Conservation (phyloP, 2,113 vertebrate genomes). For the Apaloderma vittatum region DNA sequence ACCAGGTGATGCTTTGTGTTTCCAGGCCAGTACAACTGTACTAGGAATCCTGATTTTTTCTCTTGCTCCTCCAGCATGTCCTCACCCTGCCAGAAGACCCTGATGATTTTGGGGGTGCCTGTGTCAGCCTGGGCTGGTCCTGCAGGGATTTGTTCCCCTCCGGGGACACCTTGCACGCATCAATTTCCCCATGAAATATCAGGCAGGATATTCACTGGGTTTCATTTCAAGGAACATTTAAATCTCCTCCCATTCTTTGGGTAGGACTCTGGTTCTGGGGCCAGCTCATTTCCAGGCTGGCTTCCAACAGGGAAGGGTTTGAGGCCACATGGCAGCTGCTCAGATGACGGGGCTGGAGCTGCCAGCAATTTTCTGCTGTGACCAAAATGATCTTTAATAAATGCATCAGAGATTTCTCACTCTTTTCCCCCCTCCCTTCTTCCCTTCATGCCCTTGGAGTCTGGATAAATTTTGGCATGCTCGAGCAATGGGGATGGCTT, state of each 20-base stretch:
- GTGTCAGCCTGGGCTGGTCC: neutral
- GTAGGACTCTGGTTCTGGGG: neutral
- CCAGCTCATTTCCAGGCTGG: conserved; percentile 39
- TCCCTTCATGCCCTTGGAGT: neutral
- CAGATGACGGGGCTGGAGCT: neutral
- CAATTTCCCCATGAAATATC: fast-evolving
- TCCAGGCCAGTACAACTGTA: neutral
- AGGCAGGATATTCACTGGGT: neutral
- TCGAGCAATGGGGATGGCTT: fast-evolving
- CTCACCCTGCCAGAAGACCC: neutral
- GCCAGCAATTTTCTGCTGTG: conserved; percentile 43
- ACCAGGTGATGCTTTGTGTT: neutral
- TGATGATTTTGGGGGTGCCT: neutral
- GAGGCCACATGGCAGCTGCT: conserved; percentile 42
- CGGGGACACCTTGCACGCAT: fast-evolving
- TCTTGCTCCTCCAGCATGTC: neutral
- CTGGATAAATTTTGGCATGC: neutral
- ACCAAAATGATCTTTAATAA: conserved; percentile 27
- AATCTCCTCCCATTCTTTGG: neutral
- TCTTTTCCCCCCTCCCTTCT: neutral
- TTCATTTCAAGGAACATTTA: conserved; percentile 33
- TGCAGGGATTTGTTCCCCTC: neutral
- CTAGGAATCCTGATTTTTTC: neutral
- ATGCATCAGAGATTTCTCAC: neutral
- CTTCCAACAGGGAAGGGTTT: conserved; percentile 21